phyloP scores from a whole-genome alignment of 1,140 invertebrate genomes.

The Sminthurinus signatus region DNA sequence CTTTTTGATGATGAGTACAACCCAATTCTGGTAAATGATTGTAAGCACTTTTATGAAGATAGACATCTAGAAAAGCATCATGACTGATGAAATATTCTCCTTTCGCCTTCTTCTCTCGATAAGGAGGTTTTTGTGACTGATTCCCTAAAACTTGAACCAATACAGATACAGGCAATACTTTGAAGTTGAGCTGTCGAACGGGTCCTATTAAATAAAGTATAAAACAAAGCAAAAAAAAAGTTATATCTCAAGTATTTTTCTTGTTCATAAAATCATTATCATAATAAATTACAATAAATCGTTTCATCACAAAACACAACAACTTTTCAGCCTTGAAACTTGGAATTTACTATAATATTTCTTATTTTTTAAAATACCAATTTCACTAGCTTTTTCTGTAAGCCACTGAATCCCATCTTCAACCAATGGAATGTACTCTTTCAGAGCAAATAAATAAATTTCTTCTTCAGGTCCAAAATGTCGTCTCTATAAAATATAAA shows the following conservation, averaged over 20 bases:
- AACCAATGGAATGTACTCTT: conserved; percentile 1
- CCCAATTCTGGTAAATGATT: background rate
- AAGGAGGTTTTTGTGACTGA: background rate
- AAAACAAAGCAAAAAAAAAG: background rate
- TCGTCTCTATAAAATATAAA: background rate
- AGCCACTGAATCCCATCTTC: background rate
- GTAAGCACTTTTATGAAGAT: background rate
- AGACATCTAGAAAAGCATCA: background rate
- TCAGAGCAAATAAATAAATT: background rate
- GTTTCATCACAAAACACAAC: background rate
- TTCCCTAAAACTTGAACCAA: background rate
- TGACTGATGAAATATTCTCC: background rate
- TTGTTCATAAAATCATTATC: background rate
- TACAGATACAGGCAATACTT: background rate
- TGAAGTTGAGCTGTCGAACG: background rate
- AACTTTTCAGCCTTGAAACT: background rate
- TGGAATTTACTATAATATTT: background rate
- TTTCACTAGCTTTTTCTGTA: background rate
- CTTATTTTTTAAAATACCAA: background rate
- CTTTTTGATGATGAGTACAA: background rate
- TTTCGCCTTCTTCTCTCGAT: background rate
- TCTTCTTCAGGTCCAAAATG: background rate
- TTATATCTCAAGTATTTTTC: background rate
- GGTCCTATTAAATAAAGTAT: background rate
- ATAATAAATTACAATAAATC: background rate